phyloP scores from a whole-genome alignment of 1,140 invertebrate species.

The Anoplophora glabripennis region DNA sequence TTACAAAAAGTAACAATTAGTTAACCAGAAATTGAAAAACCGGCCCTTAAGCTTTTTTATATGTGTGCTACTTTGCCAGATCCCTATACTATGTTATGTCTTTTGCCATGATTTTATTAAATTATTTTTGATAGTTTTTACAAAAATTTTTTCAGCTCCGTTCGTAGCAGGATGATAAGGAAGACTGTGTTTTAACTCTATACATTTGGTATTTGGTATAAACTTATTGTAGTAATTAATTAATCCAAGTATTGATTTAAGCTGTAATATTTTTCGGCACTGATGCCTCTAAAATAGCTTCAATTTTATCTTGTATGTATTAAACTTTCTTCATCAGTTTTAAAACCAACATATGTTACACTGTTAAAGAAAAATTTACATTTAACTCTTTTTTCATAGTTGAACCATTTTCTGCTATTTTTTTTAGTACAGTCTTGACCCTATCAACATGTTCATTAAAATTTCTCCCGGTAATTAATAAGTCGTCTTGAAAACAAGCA shows the following conservation, averaged over 20 bases:
- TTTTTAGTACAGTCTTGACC: conserved; percentile 9
- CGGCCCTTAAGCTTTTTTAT: too few species aligned
- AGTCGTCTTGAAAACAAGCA: conserved; percentile 43
- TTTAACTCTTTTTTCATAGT: conserved; percentile 3
- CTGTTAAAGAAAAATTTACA: background rate
- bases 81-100: too few species aligned
- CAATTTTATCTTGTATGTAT: conserved; percentile 38
- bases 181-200: too few species aligned
- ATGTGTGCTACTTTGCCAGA: too few species aligned
- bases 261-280: conserved; percentile 26
- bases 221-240: conserved; percentile 43
- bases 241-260: conserved; percentile 11
- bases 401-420: conserved; percentile 24
- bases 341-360: conserved; percentile 40
- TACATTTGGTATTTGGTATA: conserved; percentile 36
- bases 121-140: too few species aligned
- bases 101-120: too few species aligned
- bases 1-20: too few species aligned
- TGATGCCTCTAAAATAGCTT: conserved; percentile 41
- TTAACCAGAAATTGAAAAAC: too few species aligned
- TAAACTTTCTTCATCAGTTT: conserved; percentile 40
- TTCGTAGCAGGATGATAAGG: conserved; percentile 39
- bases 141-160: too few species aligned
- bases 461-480: conserved; percentile 18
- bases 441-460: conserved; percentile 27